These are phyloP conservation scores for Pterocles gutturalis DNA, from an alignment of 2,113 vertebrate genomes.

Conservation along the genomic window DNA sequence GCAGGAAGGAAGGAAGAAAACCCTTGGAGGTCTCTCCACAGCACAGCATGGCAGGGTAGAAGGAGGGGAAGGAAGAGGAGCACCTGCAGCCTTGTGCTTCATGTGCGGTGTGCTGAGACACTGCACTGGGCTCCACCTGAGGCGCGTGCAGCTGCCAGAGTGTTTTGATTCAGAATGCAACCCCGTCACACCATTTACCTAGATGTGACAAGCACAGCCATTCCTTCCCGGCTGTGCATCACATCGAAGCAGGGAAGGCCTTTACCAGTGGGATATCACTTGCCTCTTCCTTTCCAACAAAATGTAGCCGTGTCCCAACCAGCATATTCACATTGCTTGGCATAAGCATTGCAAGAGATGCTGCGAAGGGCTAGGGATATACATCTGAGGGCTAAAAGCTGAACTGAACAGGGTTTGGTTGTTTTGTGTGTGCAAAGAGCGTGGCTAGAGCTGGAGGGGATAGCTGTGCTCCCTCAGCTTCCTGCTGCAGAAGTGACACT, in stretches of 20 bases:
- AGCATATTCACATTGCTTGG: rapidly evolving
- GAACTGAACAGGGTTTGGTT: background rate
- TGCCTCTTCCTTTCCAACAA: background rate
- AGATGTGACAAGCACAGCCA: background rate
- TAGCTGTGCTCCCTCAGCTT: background rate
- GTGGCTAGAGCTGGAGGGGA: background rate
- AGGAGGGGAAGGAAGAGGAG: background rate
- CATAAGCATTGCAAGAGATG: background rate
- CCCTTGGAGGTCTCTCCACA: background rate
- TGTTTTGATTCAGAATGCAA: background rate
- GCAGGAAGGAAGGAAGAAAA: rapidly evolving
- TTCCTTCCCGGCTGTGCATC: background rate
- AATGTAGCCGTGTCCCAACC: rapidly evolving
- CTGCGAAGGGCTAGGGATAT: rapidly evolving
- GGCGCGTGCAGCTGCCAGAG: rapidly evolving
- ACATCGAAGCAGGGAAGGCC: background rate
- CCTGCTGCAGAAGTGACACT: background rate
- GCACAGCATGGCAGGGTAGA: background rate
- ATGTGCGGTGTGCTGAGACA: rapidly evolving
- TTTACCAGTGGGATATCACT: rapidly evolving
- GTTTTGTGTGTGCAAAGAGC: rapidly evolving
- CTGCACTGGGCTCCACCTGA: background rate
- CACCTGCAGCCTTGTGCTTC: background rate
- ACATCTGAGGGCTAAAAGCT: background rate
- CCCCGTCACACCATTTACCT: rapidly evolving